Evolutionary conservation across 2,113 vertebrate genomes (phyloP).

Genomic region (Parotia lawesii): DNA sequence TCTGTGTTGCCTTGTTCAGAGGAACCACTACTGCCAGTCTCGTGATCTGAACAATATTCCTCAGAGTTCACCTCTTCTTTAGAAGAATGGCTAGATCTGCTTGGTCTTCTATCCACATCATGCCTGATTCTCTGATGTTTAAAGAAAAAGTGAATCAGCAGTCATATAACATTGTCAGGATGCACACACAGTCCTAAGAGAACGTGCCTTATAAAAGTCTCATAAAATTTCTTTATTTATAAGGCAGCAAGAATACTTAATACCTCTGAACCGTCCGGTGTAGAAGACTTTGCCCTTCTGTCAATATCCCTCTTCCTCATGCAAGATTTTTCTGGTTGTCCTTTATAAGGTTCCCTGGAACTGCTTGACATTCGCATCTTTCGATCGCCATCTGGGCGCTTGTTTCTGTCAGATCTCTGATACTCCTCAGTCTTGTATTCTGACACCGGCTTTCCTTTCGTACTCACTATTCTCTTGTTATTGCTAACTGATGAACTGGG

Average conservation of each 20-base stretch:
- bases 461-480: constrained; percentile 79
- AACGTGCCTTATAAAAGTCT: constrained; percentile 24
- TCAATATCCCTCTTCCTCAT: constrained; percentile 82
- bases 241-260: constrained; percentile 69
- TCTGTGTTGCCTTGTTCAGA: constrained; percentile 84
- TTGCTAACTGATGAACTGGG: constrained; percentile 76
- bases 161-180: constrained; percentile 61
- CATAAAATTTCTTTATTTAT: constrained; percentile 60
- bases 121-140: constrained; percentile 83
- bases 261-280: constrained; percentile 81
- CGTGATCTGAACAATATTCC: constrained; percentile 86
- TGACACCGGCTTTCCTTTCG: constrained; percentile 67
- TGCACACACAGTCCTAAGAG: constrained; percentile 61
- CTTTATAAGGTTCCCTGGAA: constrained; percentile 78
- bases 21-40: constrained; percentile 86
- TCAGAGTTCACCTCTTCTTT: constrained; percentile 87
- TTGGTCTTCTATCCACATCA: constrained; percentile 78
- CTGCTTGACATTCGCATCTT: constrained; percentile 75
- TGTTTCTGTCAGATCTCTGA: constrained; percentile 80
- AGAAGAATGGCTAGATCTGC: constrained; percentile 85
- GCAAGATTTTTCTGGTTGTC: constrained; percentile 77
- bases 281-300: constrained; percentile 80
- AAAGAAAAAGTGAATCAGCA: constrained; percentile 76
- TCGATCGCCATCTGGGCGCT: constrained; percentile 77
- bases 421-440: constrained; percentile 86